Evolutionary conservation across 1,140 invertebrate species (phyloP).

Genomic region (Ips nitidus): DNA sequence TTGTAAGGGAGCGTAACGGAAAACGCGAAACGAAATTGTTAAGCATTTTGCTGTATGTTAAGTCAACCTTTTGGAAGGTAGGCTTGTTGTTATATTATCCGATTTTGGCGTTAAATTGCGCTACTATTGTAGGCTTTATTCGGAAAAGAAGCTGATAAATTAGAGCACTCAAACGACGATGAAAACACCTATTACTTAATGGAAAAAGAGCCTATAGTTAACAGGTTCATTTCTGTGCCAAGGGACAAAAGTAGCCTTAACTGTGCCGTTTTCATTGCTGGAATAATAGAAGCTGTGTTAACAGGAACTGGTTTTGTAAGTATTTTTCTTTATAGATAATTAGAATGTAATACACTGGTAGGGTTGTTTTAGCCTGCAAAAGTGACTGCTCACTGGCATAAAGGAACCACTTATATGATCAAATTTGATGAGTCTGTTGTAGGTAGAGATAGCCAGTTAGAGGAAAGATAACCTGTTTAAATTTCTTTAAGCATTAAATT

Average conservation of each 20-base stretch:
- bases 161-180: conserved; percentile 98
- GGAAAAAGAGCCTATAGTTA: conserved; percentile 96
- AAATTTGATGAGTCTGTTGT: conserved; percentile 97
- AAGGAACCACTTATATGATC: conserved; percentile 98
- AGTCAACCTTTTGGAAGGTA: conserved; percentile 96
- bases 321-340: conserved; percentile 40
- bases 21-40: conserved; percentile 95
- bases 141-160: conserved; percentile 96
- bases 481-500: conserved; percentile 1
- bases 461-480: conserved; percentile 69
- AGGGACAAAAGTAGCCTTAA: conserved; percentile 97
- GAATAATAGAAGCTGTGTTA: conserved; percentile 95
- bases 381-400: conserved; percentile 98
- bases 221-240: conserved; percentile 96
- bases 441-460: conserved; percentile 86
- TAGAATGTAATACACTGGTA: background rate
- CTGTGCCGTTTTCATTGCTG: conserved; percentile 97
- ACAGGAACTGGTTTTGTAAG: conserved; percentile 96
- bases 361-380: conserved; percentile 79
- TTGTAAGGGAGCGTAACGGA: conserved; percentile 88
- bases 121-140: conserved; percentile 75
- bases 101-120: background rate
- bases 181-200: conserved; percentile 98
- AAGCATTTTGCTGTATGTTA: conserved; percentile 94
- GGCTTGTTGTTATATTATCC: conserved; percentile 4